Base-by-base conservation (phyloP, 1,140 invertebrate genomes). In the Pseudobourletiella spinata region DNA sequence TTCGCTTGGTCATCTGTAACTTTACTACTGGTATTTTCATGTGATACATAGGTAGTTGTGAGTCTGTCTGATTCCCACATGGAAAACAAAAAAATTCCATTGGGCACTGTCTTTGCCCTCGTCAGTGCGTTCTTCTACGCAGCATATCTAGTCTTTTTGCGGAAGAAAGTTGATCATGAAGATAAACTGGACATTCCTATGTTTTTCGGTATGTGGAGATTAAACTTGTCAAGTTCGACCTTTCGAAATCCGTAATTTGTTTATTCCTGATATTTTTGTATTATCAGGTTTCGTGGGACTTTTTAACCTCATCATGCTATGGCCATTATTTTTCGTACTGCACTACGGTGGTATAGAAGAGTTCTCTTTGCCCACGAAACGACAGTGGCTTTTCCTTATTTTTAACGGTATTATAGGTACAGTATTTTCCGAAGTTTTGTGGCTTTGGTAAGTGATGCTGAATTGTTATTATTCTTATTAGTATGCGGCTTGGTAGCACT, bases 321-420 rank as follows among this genome's bases (percentile, higher is more conserved):
- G 90, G 89, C 91, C 90, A 29, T 79, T 89, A 50, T 89, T 94
- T 72, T 84, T 92, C 70, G 80, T 92, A 57, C 77, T 92, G 8
- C 86, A 93, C 76, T 88, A 86, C 71, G 82, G 76, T 11, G 81
- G 83, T 71, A 79, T 83, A 69, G 91, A 94, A 77, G 75, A 77
- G 39, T 92, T 93, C 72, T 83, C 87, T 74, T 84, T 85, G 83
- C 90, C 90, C n/a, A 83, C 80, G 65, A 79, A 80, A 64, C 80
- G 84, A 58, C 89, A 93, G 73, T 86, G 86, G 80, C 76, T 85
- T 3, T 82, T 87, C 72, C 76, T 94, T 64, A 76, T 89, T 58
- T 74, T 91, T 29, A 92, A 92, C 77, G 90, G 89, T 61, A 73
- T 94, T n/a, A 79, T 93, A 69, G 89, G 89, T 57, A 92, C 89